These are phyloP conservation scores for Gymnothorax reevesii DNA, from an alignment of 2,797 vertebrate species.

Conservation along the genomic window DNA sequence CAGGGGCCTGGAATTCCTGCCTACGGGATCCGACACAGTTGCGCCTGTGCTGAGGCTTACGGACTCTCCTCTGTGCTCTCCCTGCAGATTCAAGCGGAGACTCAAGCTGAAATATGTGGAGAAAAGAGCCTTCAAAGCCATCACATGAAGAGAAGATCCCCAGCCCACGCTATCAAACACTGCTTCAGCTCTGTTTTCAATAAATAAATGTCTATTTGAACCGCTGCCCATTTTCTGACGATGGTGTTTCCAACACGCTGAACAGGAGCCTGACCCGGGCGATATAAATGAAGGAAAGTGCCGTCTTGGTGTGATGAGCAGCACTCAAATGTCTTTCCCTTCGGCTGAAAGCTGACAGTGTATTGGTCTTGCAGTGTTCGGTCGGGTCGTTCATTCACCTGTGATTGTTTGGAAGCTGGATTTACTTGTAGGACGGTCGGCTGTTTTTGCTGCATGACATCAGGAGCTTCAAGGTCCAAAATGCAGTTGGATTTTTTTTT, in stretches of 20 bases:
- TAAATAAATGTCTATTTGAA: slow-evolving; percentile 22
- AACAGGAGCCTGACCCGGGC: not conserved
- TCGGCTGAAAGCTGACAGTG: not conserved
- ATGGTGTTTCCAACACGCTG: not conserved
- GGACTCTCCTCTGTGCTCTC: not conserved
- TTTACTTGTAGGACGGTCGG: not conserved
- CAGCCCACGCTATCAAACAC: not conserved
- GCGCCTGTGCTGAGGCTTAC: too few species aligned
- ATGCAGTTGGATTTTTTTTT: too few species aligned
- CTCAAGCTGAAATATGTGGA: slow-evolving; percentile 86
- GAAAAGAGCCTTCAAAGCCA: slow-evolving; percentile 85
- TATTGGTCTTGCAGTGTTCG: not conserved
- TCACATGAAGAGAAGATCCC: slow-evolving; percentile 67
- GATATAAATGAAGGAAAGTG: not conserved
- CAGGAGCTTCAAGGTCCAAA: not conserved
- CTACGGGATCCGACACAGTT: too few species aligned
- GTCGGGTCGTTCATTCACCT: not conserved
- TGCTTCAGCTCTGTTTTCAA: not conserved
- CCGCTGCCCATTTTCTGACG: not conserved
- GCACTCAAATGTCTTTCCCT: not conserved
- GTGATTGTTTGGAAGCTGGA: not conserved
- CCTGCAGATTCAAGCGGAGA: slow-evolving; percentile 82
- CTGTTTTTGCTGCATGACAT: not conserved
- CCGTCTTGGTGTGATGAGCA: not conserved
- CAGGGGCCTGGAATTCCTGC: too few species aligned